Base-by-base conservation (phyloP, 2,888 invertebrate species). In the Axea sp. region DNA sequence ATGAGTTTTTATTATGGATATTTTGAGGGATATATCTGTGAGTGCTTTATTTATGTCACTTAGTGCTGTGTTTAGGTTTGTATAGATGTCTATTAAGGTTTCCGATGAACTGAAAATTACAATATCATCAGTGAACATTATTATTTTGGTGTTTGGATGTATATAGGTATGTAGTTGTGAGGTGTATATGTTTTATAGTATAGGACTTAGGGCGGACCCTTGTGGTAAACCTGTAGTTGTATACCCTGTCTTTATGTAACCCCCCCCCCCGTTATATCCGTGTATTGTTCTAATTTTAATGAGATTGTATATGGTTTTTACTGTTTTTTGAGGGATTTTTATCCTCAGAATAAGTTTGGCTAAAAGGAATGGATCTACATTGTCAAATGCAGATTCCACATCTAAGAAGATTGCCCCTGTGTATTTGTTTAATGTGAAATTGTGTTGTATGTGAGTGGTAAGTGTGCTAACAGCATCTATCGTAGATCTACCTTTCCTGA, bases 381-480 rank as follows among this genome's bases (percentile, higher is more conserved):
- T 57, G 5, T 57, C 33, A 22, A 57, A 57, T 6, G 57, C 57
- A 3, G 43, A 31, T 9, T 57, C 33, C 0, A 57, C 5, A n/a
- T 59, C 45, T 0, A 59, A 4, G n/a, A 35, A 59, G 1, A 59
- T 8, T 0, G 8, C 57, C 1, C 43, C 43, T 0, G 43, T 43
- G 0, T 11, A 1, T 31, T 22, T 41, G 2, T 24, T 33, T 0
- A 2, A 0, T 0, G 2, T 0, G 7, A 15, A 24, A 5, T 43
- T 43, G 0, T n/a, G 3, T 31, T 43, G 14, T 1, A 15, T 26
- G 1, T 59, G 1, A 0, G 22, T 24, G 0, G 3, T n/a, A 6
- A 57, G 5, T 2, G 19, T 14, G 2, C 8, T 12, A 2, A 31
- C 8, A 0, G 57, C 6, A 7, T 57, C 57, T 0, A 31, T 6